Conservation (phyloP, 2,113 vertebrate genomes). For the Xenopus tropicalis region DNA sequence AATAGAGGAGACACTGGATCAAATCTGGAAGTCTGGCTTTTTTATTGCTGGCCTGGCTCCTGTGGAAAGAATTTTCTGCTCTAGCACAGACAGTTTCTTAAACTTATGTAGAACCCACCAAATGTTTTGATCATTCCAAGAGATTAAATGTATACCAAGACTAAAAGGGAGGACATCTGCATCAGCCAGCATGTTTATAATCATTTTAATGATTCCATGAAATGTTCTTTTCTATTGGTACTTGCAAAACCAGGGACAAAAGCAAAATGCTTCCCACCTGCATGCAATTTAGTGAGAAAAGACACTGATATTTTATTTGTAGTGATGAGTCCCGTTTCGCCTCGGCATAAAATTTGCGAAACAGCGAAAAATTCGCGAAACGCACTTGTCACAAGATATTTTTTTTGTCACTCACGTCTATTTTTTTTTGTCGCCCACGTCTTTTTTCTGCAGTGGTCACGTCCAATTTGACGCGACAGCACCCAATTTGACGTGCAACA, state of each 20-base stretch:
- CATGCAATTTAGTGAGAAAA: constrained; percentile 36
- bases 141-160: constrained; percentile 55
- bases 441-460: too few species aligned
- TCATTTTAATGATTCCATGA: constrained; percentile 68
- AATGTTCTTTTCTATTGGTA: constrained; percentile 52
- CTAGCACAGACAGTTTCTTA: constrained; percentile 53
- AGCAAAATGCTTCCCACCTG: constrained; percentile 63
- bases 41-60: constrained; percentile 61
- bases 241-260: constrained; percentile 52
- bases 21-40: constrained; percentile 58
- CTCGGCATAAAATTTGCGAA: too few species aligned
- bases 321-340: too few species aligned
- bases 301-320: neutral
- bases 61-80: constrained; percentile 61
- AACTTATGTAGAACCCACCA: constrained; percentile 56
- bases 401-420: too few species aligned
- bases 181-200: constrained; percentile 63
- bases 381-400: too few species aligned
- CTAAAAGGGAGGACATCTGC: constrained; percentile 59
- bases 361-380: too few species aligned
- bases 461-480: too few species aligned
- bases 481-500: too few species aligned
- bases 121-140: constrained; percentile 66
- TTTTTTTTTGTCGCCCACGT: too few species aligned
- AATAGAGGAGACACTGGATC: constrained; percentile 53